These are phyloP conservation scores for Bos javanicus DNA, from an alignment of 2,113 vertebrate genomes.

Conservation along the genomic window DNA sequence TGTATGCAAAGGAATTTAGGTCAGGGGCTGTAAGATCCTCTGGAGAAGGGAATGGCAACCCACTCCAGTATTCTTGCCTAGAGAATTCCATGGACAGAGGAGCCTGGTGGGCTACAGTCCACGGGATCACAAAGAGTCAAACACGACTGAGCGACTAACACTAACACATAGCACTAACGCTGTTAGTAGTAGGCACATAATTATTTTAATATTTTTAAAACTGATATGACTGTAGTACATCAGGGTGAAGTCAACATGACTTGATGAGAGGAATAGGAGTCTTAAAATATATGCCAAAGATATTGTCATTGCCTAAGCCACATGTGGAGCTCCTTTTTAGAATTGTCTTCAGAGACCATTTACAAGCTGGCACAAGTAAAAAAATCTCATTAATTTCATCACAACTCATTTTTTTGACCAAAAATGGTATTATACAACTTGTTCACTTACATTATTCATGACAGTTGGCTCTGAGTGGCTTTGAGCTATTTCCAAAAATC, in stretches of 20 bases:
- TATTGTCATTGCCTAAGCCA: background rate
- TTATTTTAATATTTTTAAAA: conserved; percentile 26
- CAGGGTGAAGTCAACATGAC: background rate
- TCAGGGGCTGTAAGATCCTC: background rate
- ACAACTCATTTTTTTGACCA: conserved; percentile 39
- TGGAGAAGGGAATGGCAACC: background rate
- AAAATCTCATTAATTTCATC: conserved; percentile 37
- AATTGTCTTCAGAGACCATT: background rate
- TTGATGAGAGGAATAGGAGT: background rate
- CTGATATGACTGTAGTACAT: background rate
- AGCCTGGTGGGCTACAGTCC: background rate
- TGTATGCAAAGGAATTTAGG: background rate
- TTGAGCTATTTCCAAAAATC: conserved; percentile 55
- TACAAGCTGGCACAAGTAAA: background rate
- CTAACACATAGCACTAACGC: background rate
- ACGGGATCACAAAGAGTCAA: background rate
- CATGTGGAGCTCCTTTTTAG: background rate
- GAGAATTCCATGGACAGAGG: background rate
- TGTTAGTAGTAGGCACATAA: background rate
- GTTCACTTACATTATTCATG: conserved; percentile 44
- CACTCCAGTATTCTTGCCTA: background rate
- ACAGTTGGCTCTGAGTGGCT: conserved; percentile 12
- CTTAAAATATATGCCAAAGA: background rate
- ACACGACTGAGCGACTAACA: background rate
- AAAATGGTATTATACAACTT: conserved; percentile 42